A percentile compares a stretch with the other conserved stretches of the same genome.
Evolutionary conservation across 2,113 vertebrate genomes (phyloP).

Genomic region (Bolborhynchus lineola): DNA sequence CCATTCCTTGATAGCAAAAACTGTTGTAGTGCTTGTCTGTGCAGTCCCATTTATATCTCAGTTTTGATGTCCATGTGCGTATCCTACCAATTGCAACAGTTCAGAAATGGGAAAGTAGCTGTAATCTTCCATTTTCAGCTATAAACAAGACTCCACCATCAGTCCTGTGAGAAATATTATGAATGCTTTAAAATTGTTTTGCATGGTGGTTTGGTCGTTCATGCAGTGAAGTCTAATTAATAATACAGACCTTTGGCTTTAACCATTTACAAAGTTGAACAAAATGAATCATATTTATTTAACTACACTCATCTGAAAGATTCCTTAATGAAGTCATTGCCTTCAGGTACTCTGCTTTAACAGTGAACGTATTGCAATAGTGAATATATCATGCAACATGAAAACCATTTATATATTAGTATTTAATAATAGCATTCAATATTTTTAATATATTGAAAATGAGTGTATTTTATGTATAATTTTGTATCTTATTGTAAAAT

Average conservation of each 20-base stretch:
- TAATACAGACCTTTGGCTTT: neutral
- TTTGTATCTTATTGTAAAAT: neutral
- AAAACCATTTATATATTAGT: neutral
- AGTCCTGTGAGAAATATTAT: neutral
- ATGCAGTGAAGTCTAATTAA: neutral
- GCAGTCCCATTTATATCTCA: neutral
- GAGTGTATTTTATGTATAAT: neutral
- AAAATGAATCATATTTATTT: neutral
- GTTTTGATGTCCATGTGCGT: neutral
- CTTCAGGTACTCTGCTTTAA: neutral
- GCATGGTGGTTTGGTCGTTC: neutral
- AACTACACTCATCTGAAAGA: neutral
- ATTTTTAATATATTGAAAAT: neutral
- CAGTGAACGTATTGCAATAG: neutral
- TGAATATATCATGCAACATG: neutral
- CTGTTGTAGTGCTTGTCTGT: neutral
- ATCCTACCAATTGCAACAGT: neutral
- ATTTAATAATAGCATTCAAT: neutral
- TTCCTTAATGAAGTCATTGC: neutral
- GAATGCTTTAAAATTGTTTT: neutral
- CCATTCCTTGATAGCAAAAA: rapidly evolving
- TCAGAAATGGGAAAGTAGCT: neutral
- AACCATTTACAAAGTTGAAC: neutral
- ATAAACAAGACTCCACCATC: neutral
- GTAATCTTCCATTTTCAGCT: neutral